Evolutionary conservation across 2,888 invertebrate genomes (phyloP), one percentile per base, ranked within the genome.

Genomic region (Rotaria magnacalcarata): DNA sequence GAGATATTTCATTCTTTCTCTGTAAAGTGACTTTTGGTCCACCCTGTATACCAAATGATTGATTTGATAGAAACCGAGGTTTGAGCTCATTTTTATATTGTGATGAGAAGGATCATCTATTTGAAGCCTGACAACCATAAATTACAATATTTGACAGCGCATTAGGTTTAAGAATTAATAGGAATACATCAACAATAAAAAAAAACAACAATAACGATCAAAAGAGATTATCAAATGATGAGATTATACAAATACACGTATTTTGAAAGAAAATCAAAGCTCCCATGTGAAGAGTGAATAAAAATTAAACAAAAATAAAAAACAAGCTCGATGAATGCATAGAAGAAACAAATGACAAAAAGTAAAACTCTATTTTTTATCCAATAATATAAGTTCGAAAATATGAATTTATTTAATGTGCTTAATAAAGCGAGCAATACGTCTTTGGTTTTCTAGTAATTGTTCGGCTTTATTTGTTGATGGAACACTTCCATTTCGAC

Each of bases 401-500:
- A 24, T 27, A 21, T 54, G 2, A 21, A 54, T 80, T 67, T 80
- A 80, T 47, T 80, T 80, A 1, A 80, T 43, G 47, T 80, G 41
- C 6, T 47, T 80, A 24, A 80, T 80, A 47, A 80, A 80, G 24
- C 80, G 80, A 5, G 80, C 80, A n/a, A 80, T 80, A 6, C 80
- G 43, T 11, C 47, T 47, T 80, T 80, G 80, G n/a, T 47, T 80
- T n/a, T 80, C 80, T 4, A 80, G 34, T n/a, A 80, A n/a, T n/a
- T 43, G 43, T 8, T 80, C 80, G 7, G 43, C 24, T 47, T 80
- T 80, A 80, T 80, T 47, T 11, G 80, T 47, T 80, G 80, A 47
- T 80, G 43, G 8, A 80, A 24, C 47, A 47, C n/a, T 47, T n/a
- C 47, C 47, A 80, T 24, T 47, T 1, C 80, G 80, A n/a, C 80